Percentiles rank a stretch among this genome's conserved stretches.
These are phyloP conservation scores for Channa maculata DNA, from an alignment of 2,113 vertebrate species.

Conservation along the genomic window DNA sequence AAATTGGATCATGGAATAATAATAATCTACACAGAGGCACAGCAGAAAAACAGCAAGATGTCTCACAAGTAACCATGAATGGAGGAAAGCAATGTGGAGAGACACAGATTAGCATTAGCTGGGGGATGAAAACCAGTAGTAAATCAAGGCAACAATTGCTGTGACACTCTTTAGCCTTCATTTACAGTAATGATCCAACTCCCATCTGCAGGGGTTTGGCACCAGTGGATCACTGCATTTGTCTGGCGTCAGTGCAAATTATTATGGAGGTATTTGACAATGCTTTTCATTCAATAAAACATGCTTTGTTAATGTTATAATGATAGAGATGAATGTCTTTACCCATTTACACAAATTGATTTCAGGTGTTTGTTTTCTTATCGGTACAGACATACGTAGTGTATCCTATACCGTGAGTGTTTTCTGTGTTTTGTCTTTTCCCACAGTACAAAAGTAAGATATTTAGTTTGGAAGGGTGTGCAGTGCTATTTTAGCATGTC, in stretches of 20 bases:
- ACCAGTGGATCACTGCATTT: background rate
- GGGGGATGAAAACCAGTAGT: background rate
- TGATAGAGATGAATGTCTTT: too few species aligned
- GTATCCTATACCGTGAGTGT: too few species aligned
- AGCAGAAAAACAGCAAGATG: background rate
- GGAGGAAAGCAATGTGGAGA: background rate
- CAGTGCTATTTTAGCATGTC: too few species aligned
- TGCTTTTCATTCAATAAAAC: background rate
- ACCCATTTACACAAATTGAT: too few species aligned
- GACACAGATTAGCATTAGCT: background rate
- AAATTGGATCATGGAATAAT: conserved; percentile 53
- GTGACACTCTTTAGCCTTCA: background rate
- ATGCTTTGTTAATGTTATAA: too few species aligned
- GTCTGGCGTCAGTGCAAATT: background rate
- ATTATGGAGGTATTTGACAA: background rate
- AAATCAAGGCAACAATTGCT: conserved; percentile 10
- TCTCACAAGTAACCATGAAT: background rate
- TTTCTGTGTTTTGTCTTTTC: too few species aligned
- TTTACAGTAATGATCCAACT: conserved; percentile 5
- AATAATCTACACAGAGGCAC: conserved; percentile 7
- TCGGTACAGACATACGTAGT: too few species aligned
- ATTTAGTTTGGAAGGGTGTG: too few species aligned
- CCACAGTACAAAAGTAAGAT: too few species aligned
- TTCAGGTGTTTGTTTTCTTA: too few species aligned
- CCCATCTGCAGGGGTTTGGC: background rate